Conservation (phyloP, 2,888 invertebrate genomes). For the Dugesia japonica region DNA sequence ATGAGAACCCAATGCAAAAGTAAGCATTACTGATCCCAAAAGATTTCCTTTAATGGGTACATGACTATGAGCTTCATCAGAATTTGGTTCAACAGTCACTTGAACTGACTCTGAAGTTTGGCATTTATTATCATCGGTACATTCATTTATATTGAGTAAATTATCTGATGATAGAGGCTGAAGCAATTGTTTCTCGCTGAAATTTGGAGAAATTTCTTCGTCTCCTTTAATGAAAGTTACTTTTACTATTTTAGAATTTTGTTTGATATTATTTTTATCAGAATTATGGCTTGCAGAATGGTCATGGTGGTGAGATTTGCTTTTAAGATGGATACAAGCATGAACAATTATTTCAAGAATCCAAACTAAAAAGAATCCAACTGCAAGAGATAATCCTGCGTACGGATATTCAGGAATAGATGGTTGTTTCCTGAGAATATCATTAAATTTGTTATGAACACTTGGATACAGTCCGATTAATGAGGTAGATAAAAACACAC, state of each 20-base stretch:
- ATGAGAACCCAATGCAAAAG: slow-evolving; percentile 25
- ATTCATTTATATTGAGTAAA: not conserved
- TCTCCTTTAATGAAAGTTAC: not conserved
- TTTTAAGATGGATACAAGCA: slow-evolving; percentile 7
- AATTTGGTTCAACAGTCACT: not conserved
- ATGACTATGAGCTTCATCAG: not conserved
- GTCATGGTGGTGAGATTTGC: not conserved
- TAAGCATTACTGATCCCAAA: not conserved
- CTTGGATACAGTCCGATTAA: slow-evolving; percentile 24
- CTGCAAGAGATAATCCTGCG: slow-evolving; percentile 2
- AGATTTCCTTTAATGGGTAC: slow-evolving; percentile 4
- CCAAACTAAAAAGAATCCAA: slow-evolving; percentile 32
- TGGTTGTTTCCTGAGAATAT: not conserved
- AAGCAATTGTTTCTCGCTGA: not conserved
- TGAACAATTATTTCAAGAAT: slow-evolving; percentile 24
- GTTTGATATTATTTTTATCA: not conserved
- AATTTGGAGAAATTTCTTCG: not conserved
- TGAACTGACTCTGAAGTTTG: not conserved
- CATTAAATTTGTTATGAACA: slow-evolving; percentile 26
- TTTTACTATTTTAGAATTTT: not conserved
- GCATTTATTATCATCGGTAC: not conserved
- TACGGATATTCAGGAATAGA: slow-evolving; percentile 4
- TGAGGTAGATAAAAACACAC: slow-evolving; percentile 31
- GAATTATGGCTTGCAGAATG: not conserved
- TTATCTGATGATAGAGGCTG: not conserved